These are phyloP conservation scores for Polydesmus complanatus DNA, from an alignment of 2,888 invertebrate genomes.

Conservation along the genomic window DNA sequence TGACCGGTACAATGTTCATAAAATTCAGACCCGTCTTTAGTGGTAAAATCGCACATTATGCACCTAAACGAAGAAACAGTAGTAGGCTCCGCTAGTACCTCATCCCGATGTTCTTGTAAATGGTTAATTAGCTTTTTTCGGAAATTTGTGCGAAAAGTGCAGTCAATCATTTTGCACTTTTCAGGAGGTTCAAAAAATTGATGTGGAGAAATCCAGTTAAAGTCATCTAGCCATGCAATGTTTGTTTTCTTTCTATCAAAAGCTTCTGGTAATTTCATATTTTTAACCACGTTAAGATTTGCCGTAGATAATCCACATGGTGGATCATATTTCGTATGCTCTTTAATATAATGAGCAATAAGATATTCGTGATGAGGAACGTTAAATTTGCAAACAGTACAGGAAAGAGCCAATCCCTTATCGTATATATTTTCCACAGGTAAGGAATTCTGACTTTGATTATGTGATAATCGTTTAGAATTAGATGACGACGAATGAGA, in stretches of 20 bases:
- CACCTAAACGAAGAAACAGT: slow-evolving; percentile 23
- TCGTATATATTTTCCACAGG: neutral
- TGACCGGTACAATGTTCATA: slow-evolving; percentile 61
- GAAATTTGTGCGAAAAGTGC: neutral
- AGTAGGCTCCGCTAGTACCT: neutral
- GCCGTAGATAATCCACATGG: neutral
- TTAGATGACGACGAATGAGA: too few relatives aligned
- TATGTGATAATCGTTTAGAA: too few relatives aligned
- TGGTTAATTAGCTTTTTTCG: slow-evolving; percentile 3
- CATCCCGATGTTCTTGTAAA: slow-evolving; percentile 1
- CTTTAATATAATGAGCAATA: slow-evolving; percentile 5
- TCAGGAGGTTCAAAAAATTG: neutral
- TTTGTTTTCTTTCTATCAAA: neutral
- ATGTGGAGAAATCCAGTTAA: slow-evolving; percentile 5
- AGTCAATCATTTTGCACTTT: neutral
- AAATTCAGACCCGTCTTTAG: slow-evolving; percentile 31
- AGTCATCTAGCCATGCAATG: neutral
- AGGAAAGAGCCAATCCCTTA: neutral
- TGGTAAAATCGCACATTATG: slow-evolving; percentile 29
- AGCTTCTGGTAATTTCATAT: neutral
- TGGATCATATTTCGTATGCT: neutral
- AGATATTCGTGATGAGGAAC: neutral
- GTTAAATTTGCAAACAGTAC: neutral
- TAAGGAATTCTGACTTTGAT: too few relatives aligned
- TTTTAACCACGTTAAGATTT: neutral